Evolutionary conservation across 2,888 invertebrate genomes (phyloP), one percentile per base, ranked within the genome.

Genomic region (Drosophila mimetica): DNA sequence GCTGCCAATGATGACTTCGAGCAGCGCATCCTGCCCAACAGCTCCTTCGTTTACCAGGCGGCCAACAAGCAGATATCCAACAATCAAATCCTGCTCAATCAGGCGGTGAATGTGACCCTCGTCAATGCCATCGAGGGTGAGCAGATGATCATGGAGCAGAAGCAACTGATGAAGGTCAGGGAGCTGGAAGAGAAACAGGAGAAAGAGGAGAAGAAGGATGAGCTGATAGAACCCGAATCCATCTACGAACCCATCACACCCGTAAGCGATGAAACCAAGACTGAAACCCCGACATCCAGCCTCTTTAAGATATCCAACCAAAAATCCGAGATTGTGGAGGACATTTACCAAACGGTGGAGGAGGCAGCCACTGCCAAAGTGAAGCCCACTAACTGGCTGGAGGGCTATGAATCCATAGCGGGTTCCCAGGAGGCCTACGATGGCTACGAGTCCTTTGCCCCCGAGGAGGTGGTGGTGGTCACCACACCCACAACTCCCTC

Each of bases 1-100:
- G 72, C 64, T 0, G 57, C 76, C 14, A 76, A 82, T 25, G 88
- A 87, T 72, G 91, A 90, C 53, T 88, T 89, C 41, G 90, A 89
- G 47, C 85, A 84, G 53, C 81, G 89, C 13, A 92, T 94, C 58
- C 92, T 93, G 77, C 95, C 95, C 2, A 95, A 95, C 83, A 93
- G 93, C 74, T 95, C 95, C 4, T 95, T 95, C 90, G 90, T 95
- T 36, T 95, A 94, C 93, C 93, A 94, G 60, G 90, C 93, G 66
- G 94, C 90, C 63, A 89, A 89, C 22, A 90, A 88, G 55, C 88
- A 89, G 65, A 79, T 86, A 14, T 79, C 77, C 34, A 79, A 80
- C 30, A 84, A 83, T 47, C 75, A 89, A 59, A 50, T 78, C 36
- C 55, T 75, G 36, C 76, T 91, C 25, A 81, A 88, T 22, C 90